These are phyloP conservation scores for Drepanosiphum platanoidis DNA, from an alignment of 2,888 invertebrate species.

Conservation along the genomic window DNA sequence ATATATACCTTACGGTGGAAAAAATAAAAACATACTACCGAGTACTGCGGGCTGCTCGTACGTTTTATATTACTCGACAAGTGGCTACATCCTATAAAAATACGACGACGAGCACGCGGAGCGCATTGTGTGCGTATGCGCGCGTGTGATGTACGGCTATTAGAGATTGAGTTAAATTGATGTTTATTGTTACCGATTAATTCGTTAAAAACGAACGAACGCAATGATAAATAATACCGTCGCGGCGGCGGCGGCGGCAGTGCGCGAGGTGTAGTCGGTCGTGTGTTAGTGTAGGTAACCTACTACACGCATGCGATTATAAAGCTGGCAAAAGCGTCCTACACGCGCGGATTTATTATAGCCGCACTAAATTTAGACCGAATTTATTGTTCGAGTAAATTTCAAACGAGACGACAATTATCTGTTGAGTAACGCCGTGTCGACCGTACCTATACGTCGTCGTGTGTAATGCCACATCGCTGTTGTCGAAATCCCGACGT, in stretches of 20 bases:
- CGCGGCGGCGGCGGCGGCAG: too few relatives aligned
- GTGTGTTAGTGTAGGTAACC: not conserved
- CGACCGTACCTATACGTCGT: not conserved
- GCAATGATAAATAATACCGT: not conserved
- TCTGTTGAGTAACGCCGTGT: not conserved
- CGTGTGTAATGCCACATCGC: not conserved
- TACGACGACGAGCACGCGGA: not conserved
- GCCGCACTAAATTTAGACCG: conserved; percentile 40
- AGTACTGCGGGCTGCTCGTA: conserved; percentile 34
- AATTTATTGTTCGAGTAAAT: conserved; percentile 36
- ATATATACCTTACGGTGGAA: not conserved
- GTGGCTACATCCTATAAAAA: conserved; percentile 49
- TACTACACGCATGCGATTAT: not conserved
- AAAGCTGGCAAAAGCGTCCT: conserved; percentile 24
- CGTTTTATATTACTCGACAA: conserved; percentile 22
- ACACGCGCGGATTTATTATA: conserved; percentile 19
- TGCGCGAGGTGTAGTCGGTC: not conserved
- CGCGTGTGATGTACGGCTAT: not conserved
- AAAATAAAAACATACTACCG: not conserved
- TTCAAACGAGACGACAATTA: conserved; percentile 31
- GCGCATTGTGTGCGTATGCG: too few relatives aligned
- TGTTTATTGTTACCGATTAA: conserved; percentile 41
- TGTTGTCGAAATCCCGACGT: not conserved
- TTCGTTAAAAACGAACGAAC: conserved; percentile 1
- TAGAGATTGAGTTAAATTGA: conserved; percentile 58